phyloP scores from a whole-genome alignment of 2,888 invertebrate genomes.

The Trissolcus japonicus region DNA sequence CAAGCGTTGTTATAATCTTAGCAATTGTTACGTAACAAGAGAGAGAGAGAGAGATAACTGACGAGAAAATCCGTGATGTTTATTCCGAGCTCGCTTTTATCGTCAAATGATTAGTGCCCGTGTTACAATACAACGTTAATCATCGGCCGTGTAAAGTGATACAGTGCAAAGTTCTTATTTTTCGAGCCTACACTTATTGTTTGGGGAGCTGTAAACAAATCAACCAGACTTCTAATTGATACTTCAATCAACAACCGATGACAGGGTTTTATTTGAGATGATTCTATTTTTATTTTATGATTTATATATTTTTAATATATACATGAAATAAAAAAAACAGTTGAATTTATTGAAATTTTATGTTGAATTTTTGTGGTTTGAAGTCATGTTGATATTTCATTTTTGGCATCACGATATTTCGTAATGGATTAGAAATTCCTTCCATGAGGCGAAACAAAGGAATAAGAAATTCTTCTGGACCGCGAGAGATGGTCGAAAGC shows the following conservation, averaged over 20 bases:
- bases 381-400: no score
- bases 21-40: slow-evolving; percentile 24
- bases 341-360: no score
- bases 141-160: slow-evolving; percentile 31
- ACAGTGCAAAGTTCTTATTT: slow-evolving; percentile 41
- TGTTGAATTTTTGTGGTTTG: no score
- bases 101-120: slow-evolving; percentile 38
- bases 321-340: no score
- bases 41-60: slow-evolving; percentile 30
- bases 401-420: not conserved
- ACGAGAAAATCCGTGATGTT: slow-evolving; percentile 33
- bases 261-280: no score
- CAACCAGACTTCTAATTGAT: slow-evolving; percentile 15
- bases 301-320: no score
- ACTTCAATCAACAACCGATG: slow-evolving; percentile 13
- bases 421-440: not conserved
- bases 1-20: slow-evolving; percentile 14
- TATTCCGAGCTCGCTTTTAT: slow-evolving; percentile 35
- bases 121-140: slow-evolving; percentile 31
- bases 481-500: slow-evolving; percentile 59
- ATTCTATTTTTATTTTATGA: no score
- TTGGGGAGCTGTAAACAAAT: slow-evolving; percentile 12
- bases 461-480: slow-evolving; percentile 39
- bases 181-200: slow-evolving; percentile 28
- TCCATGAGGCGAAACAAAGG: not conserved